Evolutionary conservation across 1,140 invertebrate species (phyloP), one percentile per base, ranked within the genome.

Genomic region (Drosophila rufa): DNA sequence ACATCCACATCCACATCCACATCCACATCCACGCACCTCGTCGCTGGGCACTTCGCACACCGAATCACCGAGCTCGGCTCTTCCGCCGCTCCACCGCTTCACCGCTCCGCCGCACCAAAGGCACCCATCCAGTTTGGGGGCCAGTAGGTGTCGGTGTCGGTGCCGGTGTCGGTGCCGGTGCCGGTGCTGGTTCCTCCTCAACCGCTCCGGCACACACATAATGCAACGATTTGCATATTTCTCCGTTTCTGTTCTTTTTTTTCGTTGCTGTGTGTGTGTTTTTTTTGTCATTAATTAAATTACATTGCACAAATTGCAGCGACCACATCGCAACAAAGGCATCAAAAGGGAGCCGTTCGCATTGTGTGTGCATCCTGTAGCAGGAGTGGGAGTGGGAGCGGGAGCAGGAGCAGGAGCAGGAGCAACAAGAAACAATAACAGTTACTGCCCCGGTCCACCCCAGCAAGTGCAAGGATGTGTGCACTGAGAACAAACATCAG

Each of bases 261-360:
- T 43, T 25, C 22, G 22, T 25, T 25, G 22, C 22, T 25, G 22
- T 25, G 22, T 25, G 22, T 25, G 22, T 25, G 15, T 71, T 80
- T 82, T 80, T 76, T 86, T 91, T 87, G 84, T 84, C 90, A 91
- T 91, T 91, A 91, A 91, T 91, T 91, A 91, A 91, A 91, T 91
- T 91, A 91, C 89, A 91, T 91, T 85, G 89, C 82, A 90, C 79
- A 91, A 91, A 91, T 91, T 91, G 89, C 89, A 82, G 79, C 64
- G 50, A 75, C 74, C 64, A 50, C 68, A 66, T 33, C 64, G 66
- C 45, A 45, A 38, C 36, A 57, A 60, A 22, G 57, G 48, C 46
- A 43, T 38, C 65, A 67, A 61, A 68, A 45, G 59, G 46, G 30
- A 68, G 68, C 51, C 25, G 27, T 33, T 22, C 30, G 46, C 70